Base-by-base conservation (phyloP, 2,113 vertebrate genomes). In the Gobius niger region DNA sequence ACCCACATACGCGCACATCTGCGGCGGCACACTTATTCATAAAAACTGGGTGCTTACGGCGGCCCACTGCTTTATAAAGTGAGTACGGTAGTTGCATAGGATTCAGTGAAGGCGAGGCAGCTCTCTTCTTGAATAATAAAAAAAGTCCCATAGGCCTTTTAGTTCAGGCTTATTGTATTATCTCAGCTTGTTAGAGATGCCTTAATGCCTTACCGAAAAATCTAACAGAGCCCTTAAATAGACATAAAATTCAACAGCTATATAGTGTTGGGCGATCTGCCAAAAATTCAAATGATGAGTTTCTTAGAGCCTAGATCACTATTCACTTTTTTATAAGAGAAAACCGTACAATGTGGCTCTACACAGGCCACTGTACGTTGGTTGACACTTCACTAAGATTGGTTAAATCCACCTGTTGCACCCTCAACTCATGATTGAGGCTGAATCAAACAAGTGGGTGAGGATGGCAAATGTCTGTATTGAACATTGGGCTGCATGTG, bases 41-140 rank as follows among this genome's bases (percentile, higher is more conserved):
- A 93, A 91, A 80, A 90, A 91, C 79, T 92, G 91, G 90, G 88
- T 92, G 2, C 77, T 92, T 3, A 92, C 90, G 56, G 92, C 92
- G 13, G 91, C 92, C 24, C 91, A 92, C 79, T 92, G 91, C 75
- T 92, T 93, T 77, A 92, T 93, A 59, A 87, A 80, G 91, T 92
- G 76, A 77, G 63, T 54, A 7, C 1, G 11, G 14, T 6, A 15
- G 49, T 69, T 24, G 9, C 61, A 18, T 10, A 15, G 73, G 59
- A 57, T 67, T 60, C 53, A 13, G 11, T 11, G 61, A 63, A 44
- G 42, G 49, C 68, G 53, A 34, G 47, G 61, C 11, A 18, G 50
- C 8, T 18, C n/a, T 19, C 18, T 18, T 5, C 50, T 18, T 52
- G 50, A 18, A 52, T 52, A 16, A 52, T 18, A 5, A 52, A 16